Conservation (phyloP, 2,113 vertebrate genomes). For the Mus pahari region DNA sequence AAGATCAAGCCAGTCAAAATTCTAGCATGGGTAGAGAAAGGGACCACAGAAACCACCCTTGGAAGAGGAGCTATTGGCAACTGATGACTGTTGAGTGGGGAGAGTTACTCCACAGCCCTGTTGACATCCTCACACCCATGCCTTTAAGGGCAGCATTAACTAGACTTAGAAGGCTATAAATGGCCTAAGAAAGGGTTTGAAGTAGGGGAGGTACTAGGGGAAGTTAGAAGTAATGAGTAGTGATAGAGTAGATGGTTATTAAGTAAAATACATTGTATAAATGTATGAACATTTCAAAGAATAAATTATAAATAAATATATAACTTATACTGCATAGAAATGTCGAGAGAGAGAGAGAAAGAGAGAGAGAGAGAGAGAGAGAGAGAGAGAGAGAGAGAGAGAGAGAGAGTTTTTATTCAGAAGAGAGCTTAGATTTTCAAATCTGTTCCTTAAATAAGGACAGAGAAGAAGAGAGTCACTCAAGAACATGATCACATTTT, state of each 20-base stretch:
- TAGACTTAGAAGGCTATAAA: background rate
- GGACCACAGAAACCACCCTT: background rate
- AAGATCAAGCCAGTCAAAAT: background rate
- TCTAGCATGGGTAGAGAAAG: background rate
- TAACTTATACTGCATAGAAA: background rate
- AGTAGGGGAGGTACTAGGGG: background rate
- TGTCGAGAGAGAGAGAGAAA: background rate
- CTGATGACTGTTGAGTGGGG: too few species aligned
- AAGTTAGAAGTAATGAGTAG: background rate
- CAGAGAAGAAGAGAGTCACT: background rate
- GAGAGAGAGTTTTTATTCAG: background rate
- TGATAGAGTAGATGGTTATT: too few species aligned
- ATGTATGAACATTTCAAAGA: background rate
- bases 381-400: too few species aligned
- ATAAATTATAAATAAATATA: background rate
- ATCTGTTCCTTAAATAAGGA: background rate
- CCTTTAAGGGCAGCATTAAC: background rate
- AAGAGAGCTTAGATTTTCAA: constrained; percentile 17
- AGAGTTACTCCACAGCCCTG: background rate
- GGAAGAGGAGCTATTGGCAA: background rate
- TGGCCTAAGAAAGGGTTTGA: background rate
- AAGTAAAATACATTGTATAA: background rate
- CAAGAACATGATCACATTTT: constrained; percentile 73
- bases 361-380: too few species aligned
- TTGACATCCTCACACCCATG: background rate